A percentile compares a stretch with the other conserved stretches of the same genome.
phyloP scores from a whole-genome alignment of 2,113 vertebrate genomes.

The Anser cygnoides region DNA sequence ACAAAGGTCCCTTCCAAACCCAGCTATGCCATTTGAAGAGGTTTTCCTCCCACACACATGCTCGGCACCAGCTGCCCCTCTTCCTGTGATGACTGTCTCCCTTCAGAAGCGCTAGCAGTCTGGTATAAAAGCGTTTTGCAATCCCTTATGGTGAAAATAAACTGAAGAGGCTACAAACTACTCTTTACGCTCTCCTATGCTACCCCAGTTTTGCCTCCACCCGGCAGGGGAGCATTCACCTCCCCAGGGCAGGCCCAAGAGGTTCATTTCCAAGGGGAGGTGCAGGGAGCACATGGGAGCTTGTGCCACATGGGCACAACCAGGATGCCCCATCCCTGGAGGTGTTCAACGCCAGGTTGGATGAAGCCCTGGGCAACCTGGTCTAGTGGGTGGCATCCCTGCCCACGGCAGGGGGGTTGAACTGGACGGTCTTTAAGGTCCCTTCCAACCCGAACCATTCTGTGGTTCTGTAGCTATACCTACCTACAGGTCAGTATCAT shows the following conservation, averaged over 20 bases:
- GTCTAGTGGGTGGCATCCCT: too few relatives aligned
- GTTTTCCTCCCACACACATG: constrained; percentile 46
- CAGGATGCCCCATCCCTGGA: background rate
- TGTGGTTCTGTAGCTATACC: background rate
- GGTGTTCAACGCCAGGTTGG: too few relatives aligned
- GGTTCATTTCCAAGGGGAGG: background rate
- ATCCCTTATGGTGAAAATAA: background rate
- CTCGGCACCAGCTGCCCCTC: constrained; percentile 47
- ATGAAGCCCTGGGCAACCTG: too few relatives aligned
- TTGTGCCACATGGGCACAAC: background rate
- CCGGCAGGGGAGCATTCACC: background rate
- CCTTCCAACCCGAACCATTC: too few relatives aligned
- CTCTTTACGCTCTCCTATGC: background rate
- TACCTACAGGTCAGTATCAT: background rate
- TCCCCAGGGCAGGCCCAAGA: background rate
- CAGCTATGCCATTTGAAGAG: background rate
- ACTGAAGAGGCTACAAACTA: background rate
- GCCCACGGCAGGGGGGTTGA: too few relatives aligned
- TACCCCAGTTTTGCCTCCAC: background rate
- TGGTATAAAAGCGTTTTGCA: constrained; percentile 19
- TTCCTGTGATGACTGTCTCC: constrained; percentile 50
- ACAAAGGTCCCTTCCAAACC: constrained; percentile 57
- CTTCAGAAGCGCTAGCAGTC: constrained; percentile 41
- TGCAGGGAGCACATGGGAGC: accelerated
- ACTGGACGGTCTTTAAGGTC: too few relatives aligned